These are phyloP conservation scores for Gerris lacustris DNA, from an alignment of 2,888 invertebrate genomes.

Conservation along the genomic window DNA sequence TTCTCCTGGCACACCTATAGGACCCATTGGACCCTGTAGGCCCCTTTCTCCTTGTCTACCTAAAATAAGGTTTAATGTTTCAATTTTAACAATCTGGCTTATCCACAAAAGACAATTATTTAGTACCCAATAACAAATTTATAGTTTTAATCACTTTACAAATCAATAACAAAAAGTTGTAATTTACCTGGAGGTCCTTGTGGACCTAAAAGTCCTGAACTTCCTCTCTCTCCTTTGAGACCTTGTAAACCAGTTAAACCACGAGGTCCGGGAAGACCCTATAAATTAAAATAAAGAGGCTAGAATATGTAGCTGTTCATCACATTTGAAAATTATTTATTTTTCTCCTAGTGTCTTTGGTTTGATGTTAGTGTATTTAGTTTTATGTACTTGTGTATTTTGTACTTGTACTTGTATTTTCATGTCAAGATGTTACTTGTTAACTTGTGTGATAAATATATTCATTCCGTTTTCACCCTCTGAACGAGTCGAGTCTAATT, in stretches of 20 bases:
- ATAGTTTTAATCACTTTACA: not conserved
- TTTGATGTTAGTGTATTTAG: too few relatives aligned
- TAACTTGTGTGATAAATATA: too few relatives aligned
- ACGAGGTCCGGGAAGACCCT: constrained; percentile 56
- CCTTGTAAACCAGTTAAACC: constrained; percentile 31
- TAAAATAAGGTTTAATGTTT: constrained; percentile 27
- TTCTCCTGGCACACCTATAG: constrained; percentile 65
- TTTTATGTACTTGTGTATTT: too few relatives aligned
- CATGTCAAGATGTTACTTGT: too few relatives aligned
- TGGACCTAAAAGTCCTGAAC: constrained; percentile 54
- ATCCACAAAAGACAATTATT: not conserved
- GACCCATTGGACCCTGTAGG: constrained; percentile 60
- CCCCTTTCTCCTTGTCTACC: constrained; percentile 65
- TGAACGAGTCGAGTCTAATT: too few relatives aligned
- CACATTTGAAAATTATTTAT: too few relatives aligned
- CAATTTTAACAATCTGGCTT: not conserved
- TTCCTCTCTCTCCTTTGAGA: constrained; percentile 53
- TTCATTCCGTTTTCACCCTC: too few relatives aligned
- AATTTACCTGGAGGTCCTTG: constrained; percentile 8
- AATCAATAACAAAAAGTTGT: too few relatives aligned
- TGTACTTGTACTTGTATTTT: too few relatives aligned
- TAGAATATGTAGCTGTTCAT: too few relatives aligned
- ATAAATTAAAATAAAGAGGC: not conserved
- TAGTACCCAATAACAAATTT: not conserved
- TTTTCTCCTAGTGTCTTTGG: too few relatives aligned